These are phyloP conservation scores for Drosophila rubida DNA, from an alignment of 2,888 invertebrate genomes.

Conservation along the genomic window DNA sequence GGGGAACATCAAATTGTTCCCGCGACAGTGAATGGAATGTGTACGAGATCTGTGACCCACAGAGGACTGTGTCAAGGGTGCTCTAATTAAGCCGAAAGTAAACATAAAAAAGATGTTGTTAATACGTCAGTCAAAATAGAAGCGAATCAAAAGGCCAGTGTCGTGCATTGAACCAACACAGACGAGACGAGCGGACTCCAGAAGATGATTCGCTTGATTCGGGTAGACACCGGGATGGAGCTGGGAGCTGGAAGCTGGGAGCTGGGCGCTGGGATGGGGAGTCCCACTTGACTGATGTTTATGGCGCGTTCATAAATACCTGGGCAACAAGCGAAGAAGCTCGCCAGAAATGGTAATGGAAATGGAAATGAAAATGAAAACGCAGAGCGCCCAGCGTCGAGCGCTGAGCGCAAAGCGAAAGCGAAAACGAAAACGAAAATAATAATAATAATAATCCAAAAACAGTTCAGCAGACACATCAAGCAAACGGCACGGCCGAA, in stretches of 20 bases:
- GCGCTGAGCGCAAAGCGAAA: neutral
- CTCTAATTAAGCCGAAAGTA: constrained; percentile 67
- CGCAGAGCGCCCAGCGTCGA: neutral
- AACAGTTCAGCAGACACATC: constrained; percentile 61
- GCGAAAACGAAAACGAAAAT: constrained; percentile 30
- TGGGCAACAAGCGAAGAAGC: constrained; percentile 27
- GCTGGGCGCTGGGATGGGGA: too few species aligned
- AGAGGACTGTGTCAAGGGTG: constrained; percentile 26
- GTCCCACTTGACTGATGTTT: constrained; percentile 27
- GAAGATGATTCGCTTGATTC: constrained; percentile 9
- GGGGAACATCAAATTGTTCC: constrained; percentile 10
- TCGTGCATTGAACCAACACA: constrained; percentile 34
- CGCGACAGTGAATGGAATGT: constrained; percentile 4
- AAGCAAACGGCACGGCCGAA: constrained; percentile 38
- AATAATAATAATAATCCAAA: constrained; percentile 70
- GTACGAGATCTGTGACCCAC: constrained; percentile 6
- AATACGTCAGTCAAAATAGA: constrained; percentile 41
- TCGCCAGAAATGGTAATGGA: constrained; percentile 41
- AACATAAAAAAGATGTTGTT: constrained; percentile 57
- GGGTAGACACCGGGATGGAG: constrained; percentile 7
- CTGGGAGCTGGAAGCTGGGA: too few species aligned
- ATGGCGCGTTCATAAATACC: constrained; percentile 62
- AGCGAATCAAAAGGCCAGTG: constrained; percentile 33
- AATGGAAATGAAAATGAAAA: constrained; percentile 20
- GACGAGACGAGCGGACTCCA: neutral